These are phyloP conservation scores for Capromys pilorides DNA, from an alignment of 2,797 vertebrate genomes.

Conservation along the genomic window DNA sequence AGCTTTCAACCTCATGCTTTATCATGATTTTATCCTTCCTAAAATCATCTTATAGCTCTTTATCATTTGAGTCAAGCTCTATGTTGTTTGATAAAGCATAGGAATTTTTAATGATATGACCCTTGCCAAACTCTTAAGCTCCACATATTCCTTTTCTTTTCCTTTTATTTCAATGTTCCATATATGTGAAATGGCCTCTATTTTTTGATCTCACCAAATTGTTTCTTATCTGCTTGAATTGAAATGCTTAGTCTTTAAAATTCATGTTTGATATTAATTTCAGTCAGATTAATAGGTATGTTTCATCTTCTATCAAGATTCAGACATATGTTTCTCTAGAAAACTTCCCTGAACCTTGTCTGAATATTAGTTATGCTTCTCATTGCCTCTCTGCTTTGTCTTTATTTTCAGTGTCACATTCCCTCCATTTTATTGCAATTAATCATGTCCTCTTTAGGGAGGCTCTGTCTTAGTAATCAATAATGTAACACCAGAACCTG, in stretches of 20 bases:
- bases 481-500: background rate
- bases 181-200: background rate
- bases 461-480: background rate
- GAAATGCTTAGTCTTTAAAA: background rate
- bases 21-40: background rate
- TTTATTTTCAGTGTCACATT: background rate
- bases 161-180: background rate
- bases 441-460: background rate
- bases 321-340: background rate
- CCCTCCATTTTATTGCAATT: background rate
- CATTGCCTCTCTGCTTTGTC: background rate
- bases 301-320: conserved; percentile 13
- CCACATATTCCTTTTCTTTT: background rate
- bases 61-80: background rate
- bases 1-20: background rate
- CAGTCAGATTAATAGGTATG: background rate
- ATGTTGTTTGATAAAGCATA: background rate
- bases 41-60: background rate
- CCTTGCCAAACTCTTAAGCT: background rate
- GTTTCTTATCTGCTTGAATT: background rate
- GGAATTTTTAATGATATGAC: background rate
- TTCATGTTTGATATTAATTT: background rate
- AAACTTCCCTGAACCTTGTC: background rate
- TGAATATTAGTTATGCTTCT: background rate
- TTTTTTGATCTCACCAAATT: background rate